These are phyloP conservation scores for Rhipidura dahli DNA, from an alignment of 2,113 vertebrate genomes.

Conservation along the genomic window DNA sequence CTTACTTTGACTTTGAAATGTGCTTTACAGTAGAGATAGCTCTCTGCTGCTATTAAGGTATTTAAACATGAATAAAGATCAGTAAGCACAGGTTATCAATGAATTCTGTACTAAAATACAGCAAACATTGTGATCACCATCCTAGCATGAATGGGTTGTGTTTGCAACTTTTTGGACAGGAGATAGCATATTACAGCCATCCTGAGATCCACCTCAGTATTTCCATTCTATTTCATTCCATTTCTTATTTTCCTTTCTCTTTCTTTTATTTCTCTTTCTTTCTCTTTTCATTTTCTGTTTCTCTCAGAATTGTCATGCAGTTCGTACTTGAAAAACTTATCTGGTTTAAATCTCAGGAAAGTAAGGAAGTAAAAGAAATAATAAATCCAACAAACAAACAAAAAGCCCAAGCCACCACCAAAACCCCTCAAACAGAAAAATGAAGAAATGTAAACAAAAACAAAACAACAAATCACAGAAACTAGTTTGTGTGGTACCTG, in stretches of 20 bases:
- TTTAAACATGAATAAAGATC: background rate
- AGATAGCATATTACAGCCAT: background rate
- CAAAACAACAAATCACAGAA: background rate
- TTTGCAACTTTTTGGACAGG: background rate
- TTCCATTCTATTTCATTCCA: accelerated
- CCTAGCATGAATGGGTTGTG: background rate
- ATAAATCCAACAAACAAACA: background rate
- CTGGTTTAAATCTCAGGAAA: background rate
- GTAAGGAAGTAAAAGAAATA: background rate
- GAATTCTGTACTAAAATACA: background rate
- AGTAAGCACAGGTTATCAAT: background rate
- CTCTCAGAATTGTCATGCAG: background rate
- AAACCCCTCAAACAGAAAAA: background rate
- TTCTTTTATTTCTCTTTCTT: background rate
- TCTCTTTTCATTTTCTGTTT: background rate
- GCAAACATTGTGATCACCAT: background rate
- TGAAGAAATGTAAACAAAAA: background rate
- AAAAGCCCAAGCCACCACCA: background rate
- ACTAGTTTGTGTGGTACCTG: background rate
- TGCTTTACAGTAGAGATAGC: background rate
- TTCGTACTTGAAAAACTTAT: background rate
- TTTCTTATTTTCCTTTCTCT: background rate
- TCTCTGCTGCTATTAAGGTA: background rate
- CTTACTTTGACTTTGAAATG: background rate
- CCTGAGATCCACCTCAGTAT: background rate